Percentiles rank a stretch among this genome's conserved stretches.
These are phyloP conservation scores for Parapsyche elsis DNA, from an alignment of 1,140 invertebrate species.

Conservation along the genomic window DNA sequence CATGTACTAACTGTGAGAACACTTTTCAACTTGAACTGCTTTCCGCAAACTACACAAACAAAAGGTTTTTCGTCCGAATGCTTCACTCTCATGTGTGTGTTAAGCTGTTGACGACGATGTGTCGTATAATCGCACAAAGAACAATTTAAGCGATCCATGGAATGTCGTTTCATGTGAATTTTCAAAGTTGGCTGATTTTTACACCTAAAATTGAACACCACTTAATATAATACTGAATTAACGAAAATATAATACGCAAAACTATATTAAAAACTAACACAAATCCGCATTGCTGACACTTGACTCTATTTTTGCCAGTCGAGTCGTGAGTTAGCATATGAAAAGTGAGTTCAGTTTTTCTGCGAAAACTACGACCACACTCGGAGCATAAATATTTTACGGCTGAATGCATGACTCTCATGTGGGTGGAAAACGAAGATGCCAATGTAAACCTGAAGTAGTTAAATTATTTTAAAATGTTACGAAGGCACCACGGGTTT, in stretches of 20 bases:
- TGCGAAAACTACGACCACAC: slow-evolving; percentile 49
- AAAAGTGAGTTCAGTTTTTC: slow-evolving; percentile 44
- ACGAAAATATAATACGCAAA: not conserved
- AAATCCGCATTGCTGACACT: slow-evolving; percentile 50
- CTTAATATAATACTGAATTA: not conserved
- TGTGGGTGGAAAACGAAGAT: slow-evolving; percentile 40
- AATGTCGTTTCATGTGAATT: slow-evolving; percentile 48
- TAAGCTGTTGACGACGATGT: slow-evolving; percentile 41
- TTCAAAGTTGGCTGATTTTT: slow-evolving; percentile 46
- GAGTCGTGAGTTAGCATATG: slow-evolving; percentile 53
- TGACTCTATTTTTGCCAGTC: slow-evolving; percentile 49
- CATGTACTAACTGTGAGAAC: slow-evolving; percentile 41
- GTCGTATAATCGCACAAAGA: slow-evolving; percentile 42
- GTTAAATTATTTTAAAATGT: slow-evolving; percentile 3
- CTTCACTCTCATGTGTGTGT: slow-evolving; percentile 43
- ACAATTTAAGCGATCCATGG: slow-evolving; percentile 42
- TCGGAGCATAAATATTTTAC: slow-evolving; percentile 49
- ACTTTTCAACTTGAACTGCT: slow-evolving; percentile 51
- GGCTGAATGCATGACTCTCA: slow-evolving; percentile 39
- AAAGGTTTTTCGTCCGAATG: slow-evolving; percentile 52
- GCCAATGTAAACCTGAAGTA: slow-evolving; percentile 49
- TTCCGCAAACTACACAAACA: slow-evolving; percentile 49
- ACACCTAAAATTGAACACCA: slow-evolving; percentile 35
- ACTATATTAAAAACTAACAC: slow-evolving; percentile 44
- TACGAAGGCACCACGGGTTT: not conserved